Conservation (phyloP, 2,888 invertebrate species). For the Pogonocherus hispidulus region DNA sequence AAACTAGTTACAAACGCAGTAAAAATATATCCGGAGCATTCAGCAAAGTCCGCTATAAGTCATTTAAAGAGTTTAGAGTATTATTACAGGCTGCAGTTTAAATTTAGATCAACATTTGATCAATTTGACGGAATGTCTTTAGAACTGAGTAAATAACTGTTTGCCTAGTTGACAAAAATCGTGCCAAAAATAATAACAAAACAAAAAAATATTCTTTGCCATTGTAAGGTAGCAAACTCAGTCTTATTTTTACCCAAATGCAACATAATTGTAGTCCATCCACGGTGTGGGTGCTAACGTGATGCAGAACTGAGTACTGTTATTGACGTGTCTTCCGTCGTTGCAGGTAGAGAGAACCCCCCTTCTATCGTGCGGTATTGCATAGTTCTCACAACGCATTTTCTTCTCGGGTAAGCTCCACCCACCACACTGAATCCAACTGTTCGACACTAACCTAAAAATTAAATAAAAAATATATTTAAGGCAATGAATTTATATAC, state of each 20-base stretch:
- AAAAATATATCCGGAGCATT: too few species aligned
- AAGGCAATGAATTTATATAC: neutral
- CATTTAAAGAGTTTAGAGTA: too few species aligned
- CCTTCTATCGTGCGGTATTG: conserved; percentile 75
- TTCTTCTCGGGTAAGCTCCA: conserved; percentile 66
- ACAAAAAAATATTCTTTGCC: neutral
- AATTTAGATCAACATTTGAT: too few species aligned
- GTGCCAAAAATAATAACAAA: neutral
- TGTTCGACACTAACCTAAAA: conserved; percentile 74
- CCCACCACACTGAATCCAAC: conserved; percentile 82
- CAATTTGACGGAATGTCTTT: too few species aligned
- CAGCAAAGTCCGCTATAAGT: too few species aligned
- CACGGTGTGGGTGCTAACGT: conserved; percentile 77
- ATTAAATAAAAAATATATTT: too few species aligned
- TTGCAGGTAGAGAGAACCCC: conserved; percentile 83
- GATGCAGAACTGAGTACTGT: conserved; percentile 80
- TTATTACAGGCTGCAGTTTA: too few species aligned
- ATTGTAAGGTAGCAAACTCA: neutral
- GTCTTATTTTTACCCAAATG: conserved; percentile 74
- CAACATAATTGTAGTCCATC: conserved; percentile 82
- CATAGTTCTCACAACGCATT: conserved; percentile 78
- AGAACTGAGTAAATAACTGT: too few species aligned
- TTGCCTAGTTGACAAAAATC: too few species aligned
- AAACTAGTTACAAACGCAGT: too few species aligned
- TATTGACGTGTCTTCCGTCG: conserved; percentile 75